Evolutionary conservation across 1,140 invertebrate species (phyloP).

Genomic region (Periplaneta americana): DNA sequence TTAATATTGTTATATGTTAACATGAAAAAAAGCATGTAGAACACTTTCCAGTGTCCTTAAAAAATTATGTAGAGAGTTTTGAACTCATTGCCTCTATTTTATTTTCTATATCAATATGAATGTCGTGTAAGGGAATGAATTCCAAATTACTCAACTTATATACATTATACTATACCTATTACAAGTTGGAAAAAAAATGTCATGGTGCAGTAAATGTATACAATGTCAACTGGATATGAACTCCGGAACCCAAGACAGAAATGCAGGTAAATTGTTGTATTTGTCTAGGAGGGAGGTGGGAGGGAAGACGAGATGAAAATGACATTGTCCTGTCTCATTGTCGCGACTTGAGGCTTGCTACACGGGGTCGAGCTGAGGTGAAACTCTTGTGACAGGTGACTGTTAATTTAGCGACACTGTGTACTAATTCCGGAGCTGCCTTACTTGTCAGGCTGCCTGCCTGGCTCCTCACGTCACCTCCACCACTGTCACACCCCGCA

Average conservation of each 20-base stretch:
- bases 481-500: not conserved
- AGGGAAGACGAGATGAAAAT: not conserved
- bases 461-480: not conserved
- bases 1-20: too few species aligned
- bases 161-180: too few species aligned
- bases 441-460: slow-evolving; percentile 10
- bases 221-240: not conserved
- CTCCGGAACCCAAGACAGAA: not conserved
- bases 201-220: not conserved
- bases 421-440: slow-evolving; percentile 25
- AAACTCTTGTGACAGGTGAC: slow-evolving; percentile 31
- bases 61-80: too few species aligned
- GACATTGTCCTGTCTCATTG: not conserved
- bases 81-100: too few species aligned
- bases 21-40: too few species aligned
- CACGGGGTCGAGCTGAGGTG: slow-evolving; percentile 15
- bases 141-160: too few species aligned
- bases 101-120: too few species aligned
- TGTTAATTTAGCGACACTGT: slow-evolving; percentile 36
- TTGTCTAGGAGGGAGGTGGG: not conserved
- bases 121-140: too few species aligned
- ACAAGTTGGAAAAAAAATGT: too few species aligned
- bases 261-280: not conserved
- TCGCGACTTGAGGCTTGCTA: not conserved
- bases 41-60: too few species aligned